Evolutionary conservation across 2,113 vertebrate species (phyloP).

Genomic region (Brachyhypopomus occidentalis): DNA sequence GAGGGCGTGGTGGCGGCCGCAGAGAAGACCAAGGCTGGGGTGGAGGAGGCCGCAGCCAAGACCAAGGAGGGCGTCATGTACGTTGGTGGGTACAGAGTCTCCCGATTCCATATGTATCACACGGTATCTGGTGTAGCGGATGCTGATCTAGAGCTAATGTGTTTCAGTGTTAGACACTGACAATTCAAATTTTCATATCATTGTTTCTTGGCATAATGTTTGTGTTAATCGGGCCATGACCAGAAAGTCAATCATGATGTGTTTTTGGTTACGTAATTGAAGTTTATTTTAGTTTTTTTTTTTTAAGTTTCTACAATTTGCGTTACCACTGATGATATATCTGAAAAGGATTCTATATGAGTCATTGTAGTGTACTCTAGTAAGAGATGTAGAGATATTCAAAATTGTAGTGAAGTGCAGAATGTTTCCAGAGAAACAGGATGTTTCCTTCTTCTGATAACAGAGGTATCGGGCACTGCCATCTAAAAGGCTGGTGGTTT

Average conservation of each 20-base stretch:
- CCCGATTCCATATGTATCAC: neutral
- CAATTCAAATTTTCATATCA: neutral
- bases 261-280: neutral
- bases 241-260: neutral
- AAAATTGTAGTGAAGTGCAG: no score
- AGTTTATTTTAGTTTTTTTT: no score
- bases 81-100: conserved; percentile 78
- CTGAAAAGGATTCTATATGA: no score
- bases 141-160: neutral
- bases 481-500: neutral
- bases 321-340: no score
- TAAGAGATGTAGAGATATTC: no score
- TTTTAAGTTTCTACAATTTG: no score
- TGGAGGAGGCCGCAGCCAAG: conserved; percentile 96
- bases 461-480: neutral
- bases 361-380: no score
- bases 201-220: no score
- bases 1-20: conserved; percentile 97
- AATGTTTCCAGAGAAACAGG: neutral
- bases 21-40: conserved; percentile 98
- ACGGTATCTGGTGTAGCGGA: neutral
- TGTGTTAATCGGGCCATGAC: no score
- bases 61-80: conserved; percentile 99
- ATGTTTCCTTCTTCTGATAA: neutral
- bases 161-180: neutral